Conservation (phyloP, 2,113 vertebrate genomes). For the Daubentonia madagascariensis region DNA sequence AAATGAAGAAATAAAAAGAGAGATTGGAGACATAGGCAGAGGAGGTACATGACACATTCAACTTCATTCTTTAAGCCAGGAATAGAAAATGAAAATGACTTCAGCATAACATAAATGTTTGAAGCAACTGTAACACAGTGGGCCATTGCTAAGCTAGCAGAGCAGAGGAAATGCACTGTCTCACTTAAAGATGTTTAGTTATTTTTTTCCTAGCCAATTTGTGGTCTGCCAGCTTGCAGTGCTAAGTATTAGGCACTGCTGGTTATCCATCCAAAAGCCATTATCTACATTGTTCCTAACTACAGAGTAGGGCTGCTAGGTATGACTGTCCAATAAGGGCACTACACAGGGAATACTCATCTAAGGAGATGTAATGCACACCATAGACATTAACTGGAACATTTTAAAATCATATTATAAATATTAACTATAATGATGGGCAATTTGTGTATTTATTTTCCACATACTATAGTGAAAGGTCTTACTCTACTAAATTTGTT, state of each 20-base stretch:
- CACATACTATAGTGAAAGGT: background rate
- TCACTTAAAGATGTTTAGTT: background rate
- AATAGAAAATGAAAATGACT: background rate
- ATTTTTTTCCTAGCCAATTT: background rate
- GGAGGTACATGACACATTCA: background rate
- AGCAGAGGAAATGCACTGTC: background rate
- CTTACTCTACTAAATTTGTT: background rate
- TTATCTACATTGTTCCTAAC: background rate
- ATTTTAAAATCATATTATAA: background rate
- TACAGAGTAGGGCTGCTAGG: background rate
- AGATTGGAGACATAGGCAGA: background rate
- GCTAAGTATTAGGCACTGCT: background rate
- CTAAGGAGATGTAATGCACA: background rate
- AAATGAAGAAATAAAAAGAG: background rate
- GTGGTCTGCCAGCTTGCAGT: background rate
- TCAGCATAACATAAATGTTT: background rate
- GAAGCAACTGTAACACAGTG: no score
- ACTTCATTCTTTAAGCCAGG: background rate
- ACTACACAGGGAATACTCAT: background rate
- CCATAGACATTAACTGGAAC: background rate
- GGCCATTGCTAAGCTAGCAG: background rate
- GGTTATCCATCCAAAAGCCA: background rate
- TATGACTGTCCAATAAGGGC: background rate
- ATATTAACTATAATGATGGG: background rate
- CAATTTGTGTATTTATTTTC: background rate